phyloP scores from a whole-genome alignment of 2,113 vertebrate genomes.

The Stomatorhinus ivindoensis region DNA sequence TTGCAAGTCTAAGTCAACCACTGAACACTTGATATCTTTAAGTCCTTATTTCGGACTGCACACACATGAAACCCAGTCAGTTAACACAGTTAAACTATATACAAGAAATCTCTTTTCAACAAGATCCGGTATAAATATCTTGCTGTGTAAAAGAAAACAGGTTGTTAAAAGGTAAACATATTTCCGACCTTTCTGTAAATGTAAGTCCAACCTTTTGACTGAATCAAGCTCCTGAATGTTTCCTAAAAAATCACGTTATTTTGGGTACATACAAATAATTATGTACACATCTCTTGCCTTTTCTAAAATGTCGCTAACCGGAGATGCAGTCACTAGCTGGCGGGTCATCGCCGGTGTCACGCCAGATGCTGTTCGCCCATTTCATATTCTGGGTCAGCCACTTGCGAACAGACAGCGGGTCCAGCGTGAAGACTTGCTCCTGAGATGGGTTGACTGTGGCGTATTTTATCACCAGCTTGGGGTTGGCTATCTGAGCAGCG shows the following conservation, averaged over 20 bases:
- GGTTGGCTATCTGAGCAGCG: slow-evolving; percentile 69
- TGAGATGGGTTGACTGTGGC: slow-evolving; percentile 64
- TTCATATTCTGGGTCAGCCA: slow-evolving; percentile 80
- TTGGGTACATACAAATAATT: background rate
- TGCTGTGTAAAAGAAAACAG: background rate
- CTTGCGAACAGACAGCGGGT: slow-evolving; percentile 62
- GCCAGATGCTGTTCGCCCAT: slow-evolving; percentile 82
- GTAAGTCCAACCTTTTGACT: background rate
- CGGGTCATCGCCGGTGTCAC: background rate
- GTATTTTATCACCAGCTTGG: slow-evolving; percentile 75
- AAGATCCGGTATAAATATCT: background rate
- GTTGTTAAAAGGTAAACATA: background rate
- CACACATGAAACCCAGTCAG: background rate
- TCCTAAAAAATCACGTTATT: background rate
- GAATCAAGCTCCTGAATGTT: background rate
- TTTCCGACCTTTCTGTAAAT: background rate
- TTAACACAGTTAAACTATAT: background rate
- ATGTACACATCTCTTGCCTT: background rate
- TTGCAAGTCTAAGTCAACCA: background rate
- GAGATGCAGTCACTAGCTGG: background rate
- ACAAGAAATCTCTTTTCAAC: background rate
- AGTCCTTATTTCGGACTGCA: background rate
- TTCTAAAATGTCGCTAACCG: background rate
- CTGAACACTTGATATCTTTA: background rate
- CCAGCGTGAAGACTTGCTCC: slow-evolving; percentile 79